Base-by-base conservation (phyloP, 2,113 vertebrate genomes). In the Sorex araneus region DNA sequence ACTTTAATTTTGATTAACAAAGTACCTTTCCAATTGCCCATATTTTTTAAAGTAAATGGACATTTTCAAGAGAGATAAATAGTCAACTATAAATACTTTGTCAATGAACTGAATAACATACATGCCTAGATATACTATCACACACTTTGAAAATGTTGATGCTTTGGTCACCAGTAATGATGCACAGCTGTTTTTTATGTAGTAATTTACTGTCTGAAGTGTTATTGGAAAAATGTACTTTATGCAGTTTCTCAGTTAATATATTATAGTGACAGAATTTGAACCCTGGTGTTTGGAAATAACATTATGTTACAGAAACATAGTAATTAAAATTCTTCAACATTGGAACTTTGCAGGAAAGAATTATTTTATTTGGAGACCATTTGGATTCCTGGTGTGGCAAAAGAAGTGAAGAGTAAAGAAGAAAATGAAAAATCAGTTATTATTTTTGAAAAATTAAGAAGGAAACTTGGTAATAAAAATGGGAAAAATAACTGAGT, bases 251-350 rank as follows among this genome's bases (percentile, higher is more conserved):
- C 23, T 71, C 11, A 11, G 18, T 63, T 76, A 86, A 82, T 57
- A 25, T 21, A 27, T 64, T 3, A 6, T 43, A 8, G 25, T n/a
- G 70, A 71, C 11, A 84, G 43, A 87, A 73, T 60, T 79, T 86
- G 34, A 79, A 86, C 50, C 36, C 23, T 34, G 0, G 70, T 83
- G 9, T 80, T 86, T 94, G 34, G 19, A 92, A 63, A 12, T 30
- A 15, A 3, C 64, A 34, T 94, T 87, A 92, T 66, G 36, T 76
- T 80, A 57, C n/a, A 79, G 78, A 85, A 84, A 78, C 27, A 66
- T 43, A 9, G 8, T 18, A 4, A 47, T 15, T 45, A 4, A 54
- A 79, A 69, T 91, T 40, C 11, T 91, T 83, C 7, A 28, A 27
- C n/a, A 64, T 69, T 47, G 13, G 45, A 50, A 45, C 2, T 3